phyloP scores from a whole-genome alignment of 1,140 invertebrate species.

The Apis mellifera region DNA sequence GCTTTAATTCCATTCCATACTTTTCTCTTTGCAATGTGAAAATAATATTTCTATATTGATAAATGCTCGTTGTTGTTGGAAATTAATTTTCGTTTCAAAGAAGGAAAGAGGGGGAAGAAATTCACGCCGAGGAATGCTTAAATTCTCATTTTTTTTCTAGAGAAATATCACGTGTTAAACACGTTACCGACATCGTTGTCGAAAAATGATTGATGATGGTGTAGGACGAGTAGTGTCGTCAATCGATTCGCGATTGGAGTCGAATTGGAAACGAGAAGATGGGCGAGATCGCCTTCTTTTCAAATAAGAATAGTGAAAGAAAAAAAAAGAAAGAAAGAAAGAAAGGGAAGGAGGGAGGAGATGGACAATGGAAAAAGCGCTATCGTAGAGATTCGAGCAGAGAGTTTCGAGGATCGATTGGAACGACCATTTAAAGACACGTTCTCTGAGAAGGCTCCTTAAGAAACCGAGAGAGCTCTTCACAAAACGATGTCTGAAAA shows the following conservation, averaged over 20 bases:
- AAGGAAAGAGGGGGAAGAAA: neutral
- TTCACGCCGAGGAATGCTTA: neutral
- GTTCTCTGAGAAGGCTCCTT: neutral
- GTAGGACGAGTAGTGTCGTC: slow-evolving; percentile 13
- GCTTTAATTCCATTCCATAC: neutral
- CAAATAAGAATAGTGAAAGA: neutral
- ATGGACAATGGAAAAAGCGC: neutral
- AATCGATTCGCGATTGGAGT: slow-evolving; percentile 32
- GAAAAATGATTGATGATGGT: no score
- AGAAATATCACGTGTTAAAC: neutral
- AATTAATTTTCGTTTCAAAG: neutral
- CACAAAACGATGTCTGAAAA: neutral
- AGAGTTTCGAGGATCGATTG: neutral
- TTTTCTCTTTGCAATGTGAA: neutral
- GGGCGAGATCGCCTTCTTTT: neutral
- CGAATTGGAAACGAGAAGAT: slow-evolving; percentile 6
- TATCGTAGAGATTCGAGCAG: neutral
- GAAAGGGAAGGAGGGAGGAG: neutral
- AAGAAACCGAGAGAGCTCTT: neutral
- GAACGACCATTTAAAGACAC: neutral
- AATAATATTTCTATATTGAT: neutral
- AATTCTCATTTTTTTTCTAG: neutral
- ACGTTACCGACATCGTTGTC: neutral
- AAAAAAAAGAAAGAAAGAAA: neutral
- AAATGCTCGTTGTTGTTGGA: neutral